Base-by-base conservation (phyloP, 2,113 vertebrate species). In the Athene cunicularia region DNA sequence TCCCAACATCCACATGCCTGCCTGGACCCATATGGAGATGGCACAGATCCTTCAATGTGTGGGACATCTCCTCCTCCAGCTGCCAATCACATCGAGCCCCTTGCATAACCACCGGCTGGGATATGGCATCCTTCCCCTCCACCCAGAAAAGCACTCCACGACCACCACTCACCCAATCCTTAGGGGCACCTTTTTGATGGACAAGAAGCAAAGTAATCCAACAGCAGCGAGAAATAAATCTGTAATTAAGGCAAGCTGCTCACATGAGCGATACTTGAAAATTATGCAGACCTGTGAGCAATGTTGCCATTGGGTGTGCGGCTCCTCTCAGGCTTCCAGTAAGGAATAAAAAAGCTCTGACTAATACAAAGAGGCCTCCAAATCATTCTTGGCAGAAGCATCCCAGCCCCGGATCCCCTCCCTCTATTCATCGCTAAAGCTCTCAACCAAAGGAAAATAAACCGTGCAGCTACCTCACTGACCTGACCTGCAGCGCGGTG, bases 351-450 rank as follows among this genome's bases (percentile, higher is more conserved):
- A 99, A 97, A 97, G 97, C 98, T 98, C 98, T 99, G 98, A 99
- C 98, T 99, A 99, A 98, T 95, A 89, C 59, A 96, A 96, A 97
- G 96, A 98, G 97, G 98, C 95, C 97, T 98, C 97, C 97, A 98
- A 97, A 98, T 97, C 96, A 93, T 96, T 98, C 97, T 98, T 98
- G 98, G 98, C 98, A 98, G 96, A 89, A 95, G 85, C 96, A 97
- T 93, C 96, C 96, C 95, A 90, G 82, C 62, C 94, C 86, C 67
- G 4, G 85, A 95, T 98, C 97, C 98, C 98, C 98, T 99, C 98
- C 99, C 98, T 99, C 98, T 99, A 99, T 99, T 99, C 99, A 99
- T 98, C 90, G 97, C 97, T 56, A 86, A 96, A 98, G 96, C 94
- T 97, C 86, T 95, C 81, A 95, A 97, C 95, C 86, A 90, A 98